Conservation (phyloP, 2,888 invertebrate species). For the Thumatha senex region DNA sequence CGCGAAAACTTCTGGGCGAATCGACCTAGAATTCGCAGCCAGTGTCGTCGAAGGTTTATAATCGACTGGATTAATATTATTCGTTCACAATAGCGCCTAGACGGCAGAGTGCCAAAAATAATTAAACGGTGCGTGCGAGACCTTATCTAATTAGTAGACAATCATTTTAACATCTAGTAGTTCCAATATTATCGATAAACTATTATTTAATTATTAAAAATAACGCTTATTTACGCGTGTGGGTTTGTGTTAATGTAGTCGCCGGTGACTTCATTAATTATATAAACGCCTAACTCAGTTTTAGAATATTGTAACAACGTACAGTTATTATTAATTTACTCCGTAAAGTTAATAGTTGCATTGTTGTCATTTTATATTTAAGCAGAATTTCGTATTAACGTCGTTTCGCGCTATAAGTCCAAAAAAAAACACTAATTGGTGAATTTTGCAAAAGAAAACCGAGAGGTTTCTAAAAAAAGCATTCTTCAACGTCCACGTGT, state of each 20-base stretch:
- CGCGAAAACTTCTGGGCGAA: constrained; percentile 53
- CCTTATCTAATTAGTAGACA: constrained; percentile 47
- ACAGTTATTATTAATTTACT: constrained; percentile 44
- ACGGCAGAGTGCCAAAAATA: constrained; percentile 45
- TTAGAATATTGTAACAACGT: constrained; percentile 42
- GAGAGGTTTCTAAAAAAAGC: constrained; percentile 17
- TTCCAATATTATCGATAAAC: constrained; percentile 43
- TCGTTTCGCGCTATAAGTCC: constrained; percentile 28
- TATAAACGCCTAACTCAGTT: constrained; percentile 33
- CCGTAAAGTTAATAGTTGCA: constrained; percentile 42
- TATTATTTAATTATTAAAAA: constrained; percentile 47
- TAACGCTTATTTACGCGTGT: constrained; percentile 71
- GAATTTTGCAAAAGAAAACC: constrained; percentile 24
- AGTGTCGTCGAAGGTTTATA: constrained; percentile 16
- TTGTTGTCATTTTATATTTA: constrained; percentile 29
- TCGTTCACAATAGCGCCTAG: constrained; percentile 51
- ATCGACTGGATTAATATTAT: constrained; percentile 40
- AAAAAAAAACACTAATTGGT: constrained; percentile 31
- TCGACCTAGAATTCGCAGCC: constrained; percentile 13
- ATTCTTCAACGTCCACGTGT: constrained; percentile 15
- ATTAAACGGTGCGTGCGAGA: constrained; percentile 29
- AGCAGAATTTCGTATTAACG: constrained; percentile 25
- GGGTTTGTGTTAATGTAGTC: constrained; percentile 81
- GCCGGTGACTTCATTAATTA: constrained; percentile 40
- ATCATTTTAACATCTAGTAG: constrained; percentile 45